Conservation (phyloP, 2,113 vertebrate genomes). For the Saguinus imperator region DNA sequence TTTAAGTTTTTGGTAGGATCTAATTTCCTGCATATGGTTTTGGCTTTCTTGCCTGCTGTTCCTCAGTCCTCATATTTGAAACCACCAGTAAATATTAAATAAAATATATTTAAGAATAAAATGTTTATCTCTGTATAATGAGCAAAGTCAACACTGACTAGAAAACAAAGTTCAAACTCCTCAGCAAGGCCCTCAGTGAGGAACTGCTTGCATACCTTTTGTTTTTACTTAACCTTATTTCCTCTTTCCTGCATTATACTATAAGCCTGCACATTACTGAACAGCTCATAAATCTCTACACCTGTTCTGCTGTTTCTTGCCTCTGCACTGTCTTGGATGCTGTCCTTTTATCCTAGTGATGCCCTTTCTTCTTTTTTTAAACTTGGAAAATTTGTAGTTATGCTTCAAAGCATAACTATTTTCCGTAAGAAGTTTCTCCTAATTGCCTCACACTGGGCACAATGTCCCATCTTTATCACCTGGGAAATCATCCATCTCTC, state of each 20-base stretch:
- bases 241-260: rapidly evolving
- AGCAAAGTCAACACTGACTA: neutral
- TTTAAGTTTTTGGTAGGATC: neutral
- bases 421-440: neutral
- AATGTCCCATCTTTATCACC: neutral
- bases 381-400: neutral
- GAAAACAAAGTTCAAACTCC: neutral
- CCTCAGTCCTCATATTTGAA: neutral
- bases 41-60: neutral
- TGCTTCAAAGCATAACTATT: neutral
- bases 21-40: no score
- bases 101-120: neutral
- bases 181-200: neutral
- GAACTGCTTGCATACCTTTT: neutral
- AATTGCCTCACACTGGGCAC: neutral
- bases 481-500: neutral
- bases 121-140: neutral
- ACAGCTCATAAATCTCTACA: neutral
- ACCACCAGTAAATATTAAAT: neutral
- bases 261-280: no score
- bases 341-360: neutral
- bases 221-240: neutral
- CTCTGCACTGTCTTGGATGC: no score
- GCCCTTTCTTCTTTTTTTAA: neutral
- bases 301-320: neutral